Evolutionary conservation across 2,888 invertebrate genomes (phyloP).

Genomic region (Pristionchus arcanus): DNA sequence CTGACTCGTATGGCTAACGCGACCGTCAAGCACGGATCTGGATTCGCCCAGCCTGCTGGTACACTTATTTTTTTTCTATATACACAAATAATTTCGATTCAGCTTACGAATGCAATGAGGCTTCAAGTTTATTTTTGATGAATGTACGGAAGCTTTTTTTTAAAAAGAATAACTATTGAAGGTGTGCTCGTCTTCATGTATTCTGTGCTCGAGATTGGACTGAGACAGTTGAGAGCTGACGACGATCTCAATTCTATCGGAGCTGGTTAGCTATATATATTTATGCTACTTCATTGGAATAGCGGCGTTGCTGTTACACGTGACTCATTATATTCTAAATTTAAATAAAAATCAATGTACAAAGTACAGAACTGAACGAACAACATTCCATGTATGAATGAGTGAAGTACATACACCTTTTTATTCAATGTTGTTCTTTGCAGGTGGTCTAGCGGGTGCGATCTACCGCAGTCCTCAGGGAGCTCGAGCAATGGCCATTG

Average conservation of each 20-base stretch:
- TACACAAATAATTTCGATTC: no score
- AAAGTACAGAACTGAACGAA: no score
- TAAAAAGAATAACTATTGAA: background rate
- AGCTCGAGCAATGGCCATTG: slow-evolving; percentile 70
- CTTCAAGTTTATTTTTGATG: background rate
- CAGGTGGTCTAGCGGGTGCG: slow-evolving; percentile 76
- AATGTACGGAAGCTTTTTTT: background rate
- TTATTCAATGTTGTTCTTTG: background rate
- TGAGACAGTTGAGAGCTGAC: slow-evolving; percentile 71
- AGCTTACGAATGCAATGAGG: background rate
- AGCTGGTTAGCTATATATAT: slow-evolving; percentile 63
- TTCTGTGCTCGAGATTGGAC: slow-evolving; percentile 74
- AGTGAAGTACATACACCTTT: background rate
- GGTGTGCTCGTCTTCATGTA: slow-evolving; percentile 76
- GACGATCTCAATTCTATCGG: slow-evolving; percentile 76
- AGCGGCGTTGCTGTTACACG: no score
- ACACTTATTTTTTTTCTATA: slow-evolving; percentile 9
- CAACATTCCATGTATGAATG: no score
- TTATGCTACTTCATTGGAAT: no score
- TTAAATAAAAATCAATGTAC: no score
- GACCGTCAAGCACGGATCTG: slow-evolving; percentile 77
- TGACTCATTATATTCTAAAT: background rate
- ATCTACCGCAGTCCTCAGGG: slow-evolving; percentile 77
- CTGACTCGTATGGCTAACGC: slow-evolving; percentile 77
- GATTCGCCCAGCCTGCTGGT: slow-evolving; percentile 74